Evolutionary conservation across 2,113 vertebrate species (phyloP).

Genomic region (Chionomys nivalis): DNA sequence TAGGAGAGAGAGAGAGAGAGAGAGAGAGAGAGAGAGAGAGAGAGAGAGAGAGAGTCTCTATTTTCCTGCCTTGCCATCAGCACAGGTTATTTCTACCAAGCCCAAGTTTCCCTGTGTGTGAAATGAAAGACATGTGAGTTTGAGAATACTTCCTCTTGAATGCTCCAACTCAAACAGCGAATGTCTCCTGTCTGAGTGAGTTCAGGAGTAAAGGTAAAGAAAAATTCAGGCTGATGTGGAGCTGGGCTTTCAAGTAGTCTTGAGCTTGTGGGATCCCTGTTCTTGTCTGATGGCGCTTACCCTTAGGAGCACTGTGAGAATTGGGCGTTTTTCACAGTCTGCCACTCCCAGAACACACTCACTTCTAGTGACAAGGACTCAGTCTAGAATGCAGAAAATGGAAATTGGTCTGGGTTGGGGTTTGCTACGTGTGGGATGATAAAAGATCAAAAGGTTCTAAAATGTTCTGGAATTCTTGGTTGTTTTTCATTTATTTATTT

Average conservation of each 20-base stretch:
- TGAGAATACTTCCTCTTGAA: not conserved
- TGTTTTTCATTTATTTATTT: not conserved
- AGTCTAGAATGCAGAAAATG: not conserved
- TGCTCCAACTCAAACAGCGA: not conserved
- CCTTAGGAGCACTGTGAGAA: not conserved
- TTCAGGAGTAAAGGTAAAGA: slow-evolving; percentile 30
- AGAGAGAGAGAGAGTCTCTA: not conserved
- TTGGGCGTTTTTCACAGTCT: not conserved
- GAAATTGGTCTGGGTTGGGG: slow-evolving; percentile 6
- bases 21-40: not conserved
- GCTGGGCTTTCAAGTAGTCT: not conserved
- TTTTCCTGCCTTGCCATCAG: not conserved
- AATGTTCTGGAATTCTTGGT: not conserved
- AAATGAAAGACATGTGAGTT: not conserved
- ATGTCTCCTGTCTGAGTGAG: not conserved
- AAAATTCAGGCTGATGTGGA: not conserved
- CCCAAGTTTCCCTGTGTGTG: not conserved
- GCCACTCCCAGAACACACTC: not conserved
- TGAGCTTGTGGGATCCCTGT: not conserved
- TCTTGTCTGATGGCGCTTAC: not conserved
- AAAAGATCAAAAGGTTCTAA: not conserved
- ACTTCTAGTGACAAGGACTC: not conserved
- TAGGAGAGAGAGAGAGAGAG: not conserved
- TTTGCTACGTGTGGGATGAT: not conserved
- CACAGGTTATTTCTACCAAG: not conserved